Evolutionary conservation across 2,113 vertebrate species (phyloP).

Genomic region (Clarias magur): DNA sequence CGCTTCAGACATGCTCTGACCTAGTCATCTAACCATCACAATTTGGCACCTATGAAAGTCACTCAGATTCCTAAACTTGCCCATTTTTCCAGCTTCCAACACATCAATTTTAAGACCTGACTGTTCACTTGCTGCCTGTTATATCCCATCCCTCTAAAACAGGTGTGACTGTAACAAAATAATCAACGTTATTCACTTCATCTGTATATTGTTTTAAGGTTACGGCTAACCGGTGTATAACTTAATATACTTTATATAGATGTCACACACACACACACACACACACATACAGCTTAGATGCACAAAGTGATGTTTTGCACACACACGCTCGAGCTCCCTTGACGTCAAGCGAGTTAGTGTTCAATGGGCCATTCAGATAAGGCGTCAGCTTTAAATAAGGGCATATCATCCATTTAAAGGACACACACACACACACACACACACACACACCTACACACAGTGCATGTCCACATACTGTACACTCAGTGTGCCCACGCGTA

Average conservation of each 20-base stretch:
- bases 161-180: no score
- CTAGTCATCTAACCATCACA: no score
- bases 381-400: constrained; percentile 9
- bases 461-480: neutral
- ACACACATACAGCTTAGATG: neutral
- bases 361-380: constrained; percentile 22
- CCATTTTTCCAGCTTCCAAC: no score
- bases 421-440: neutral
- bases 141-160: no score
- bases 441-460: constrained; percentile 6
- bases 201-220: no score
- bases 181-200: no score
- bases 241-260: neutral
- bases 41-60: no score
- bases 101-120: no score
- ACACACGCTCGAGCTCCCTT: constrained; percentile 1
- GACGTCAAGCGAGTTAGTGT: constrained; percentile 6
- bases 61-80: no score
- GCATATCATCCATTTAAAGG: constrained; percentile 15
- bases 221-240: no score
- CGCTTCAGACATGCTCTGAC: no score
- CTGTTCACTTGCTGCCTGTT: no score
- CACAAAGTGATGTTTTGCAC: neutral
- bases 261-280: constrained; percentile 2
- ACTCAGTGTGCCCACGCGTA: neutral